A percentile compares a stretch with the other conserved stretches of the same genome.
Conservation (phyloP, 2,113 vertebrate genomes). For the Cinclus cinclus region DNA sequence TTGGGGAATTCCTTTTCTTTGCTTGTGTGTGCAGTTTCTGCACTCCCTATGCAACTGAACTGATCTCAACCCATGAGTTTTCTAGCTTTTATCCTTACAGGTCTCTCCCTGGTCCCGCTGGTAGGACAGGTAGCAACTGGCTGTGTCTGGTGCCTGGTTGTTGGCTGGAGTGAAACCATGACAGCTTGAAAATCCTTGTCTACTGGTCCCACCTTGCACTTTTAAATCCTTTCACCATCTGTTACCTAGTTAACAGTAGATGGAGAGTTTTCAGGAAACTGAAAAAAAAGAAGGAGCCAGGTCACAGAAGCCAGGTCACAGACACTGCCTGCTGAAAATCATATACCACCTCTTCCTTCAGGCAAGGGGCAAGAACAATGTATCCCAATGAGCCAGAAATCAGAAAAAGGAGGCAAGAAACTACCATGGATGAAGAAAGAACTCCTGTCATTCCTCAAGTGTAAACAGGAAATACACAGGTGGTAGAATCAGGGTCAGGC, state of each 20-base stretch:
- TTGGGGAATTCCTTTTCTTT: background rate
- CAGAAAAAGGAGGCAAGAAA: background rate
- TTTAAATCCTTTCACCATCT: background rate
- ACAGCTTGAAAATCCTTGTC: background rate
- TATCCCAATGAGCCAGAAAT: background rate
- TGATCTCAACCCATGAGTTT: background rate
- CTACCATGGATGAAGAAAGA: background rate
- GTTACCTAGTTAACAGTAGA: background rate
- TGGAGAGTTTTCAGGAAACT: background rate
- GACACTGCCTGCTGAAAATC: background rate
- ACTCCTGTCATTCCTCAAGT: background rate
- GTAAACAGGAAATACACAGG: background rate
- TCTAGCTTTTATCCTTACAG: background rate
- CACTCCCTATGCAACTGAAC: background rate
- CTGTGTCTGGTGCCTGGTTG: background rate
- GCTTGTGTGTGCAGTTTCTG: background rate
- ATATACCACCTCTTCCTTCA: background rate
- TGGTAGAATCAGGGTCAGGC: fast-evolving
- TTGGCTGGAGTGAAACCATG: background rate
- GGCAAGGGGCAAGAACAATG: background rate
- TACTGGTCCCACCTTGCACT: background rate
- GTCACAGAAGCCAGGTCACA: background rate
- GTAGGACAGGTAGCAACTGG: background rate
- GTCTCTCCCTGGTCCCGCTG: fast-evolving
- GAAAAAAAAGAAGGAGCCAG: background rate